phyloP scores from a whole-genome alignment of 1,140 invertebrate genomes.

The Steinernema feltiae region DNA sequence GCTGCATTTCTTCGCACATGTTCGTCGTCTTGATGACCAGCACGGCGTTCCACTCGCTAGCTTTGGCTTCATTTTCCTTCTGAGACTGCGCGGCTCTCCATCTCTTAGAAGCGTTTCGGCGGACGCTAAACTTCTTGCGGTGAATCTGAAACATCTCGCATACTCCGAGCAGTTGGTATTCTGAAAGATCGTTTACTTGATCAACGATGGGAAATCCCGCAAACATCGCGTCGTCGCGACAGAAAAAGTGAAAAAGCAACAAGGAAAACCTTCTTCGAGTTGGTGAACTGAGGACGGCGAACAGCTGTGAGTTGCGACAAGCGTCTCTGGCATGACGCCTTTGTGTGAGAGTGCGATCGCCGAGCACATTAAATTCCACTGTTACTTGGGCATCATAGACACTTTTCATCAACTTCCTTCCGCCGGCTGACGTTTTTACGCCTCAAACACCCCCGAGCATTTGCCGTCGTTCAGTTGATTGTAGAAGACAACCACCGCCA shows the following conservation, averaged over 20 bases:
- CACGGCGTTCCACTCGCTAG: background rate
- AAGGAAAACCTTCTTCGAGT: background rate
- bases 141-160: background rate
- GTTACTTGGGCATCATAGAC: background rate
- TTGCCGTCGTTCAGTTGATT: too few relatives aligned
- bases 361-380: background rate
- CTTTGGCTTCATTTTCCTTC: background rate
- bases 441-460: too few relatives aligned
- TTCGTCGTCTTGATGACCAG: background rate
- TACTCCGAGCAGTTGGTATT: background rate
- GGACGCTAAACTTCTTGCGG: background rate
- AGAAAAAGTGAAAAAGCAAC: background rate
- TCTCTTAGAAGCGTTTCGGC: background rate
- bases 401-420: too few relatives aligned
- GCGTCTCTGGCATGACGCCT: background rate
- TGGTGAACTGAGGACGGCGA: background rate
- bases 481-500: too few relatives aligned
- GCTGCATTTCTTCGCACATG: slow-evolving; percentile 4
- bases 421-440: too few relatives aligned
- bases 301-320: background rate
- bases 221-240: background rate
- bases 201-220: background rate
- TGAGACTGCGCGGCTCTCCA: background rate
- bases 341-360: background rate
- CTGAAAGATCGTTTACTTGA: too few relatives aligned